phyloP scores from a whole-genome alignment of 2,113 vertebrate genomes.

The Raja brachyura region DNA sequence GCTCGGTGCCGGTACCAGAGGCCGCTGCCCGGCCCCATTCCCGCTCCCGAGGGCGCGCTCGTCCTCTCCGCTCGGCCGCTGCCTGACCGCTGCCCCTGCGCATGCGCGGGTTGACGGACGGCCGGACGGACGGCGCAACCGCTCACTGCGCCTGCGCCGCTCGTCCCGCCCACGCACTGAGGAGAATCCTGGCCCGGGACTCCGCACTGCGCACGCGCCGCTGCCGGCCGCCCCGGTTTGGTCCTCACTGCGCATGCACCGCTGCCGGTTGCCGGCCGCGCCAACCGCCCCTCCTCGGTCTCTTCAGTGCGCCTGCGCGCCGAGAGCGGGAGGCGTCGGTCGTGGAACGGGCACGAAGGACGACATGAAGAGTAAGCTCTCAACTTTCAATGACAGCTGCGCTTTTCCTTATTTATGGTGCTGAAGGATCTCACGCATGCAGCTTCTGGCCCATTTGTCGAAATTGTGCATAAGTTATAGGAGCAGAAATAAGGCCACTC shows the following conservation, averaged over 20 bases:
- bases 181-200: background rate
- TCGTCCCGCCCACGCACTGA: too few species aligned
- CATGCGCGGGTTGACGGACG: background rate
- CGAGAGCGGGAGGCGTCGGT: background rate
- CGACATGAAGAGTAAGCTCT: background rate
- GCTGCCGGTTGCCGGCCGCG: too few species aligned
- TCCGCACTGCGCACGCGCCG: background rate
- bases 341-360: background rate
- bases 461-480: too few species aligned
- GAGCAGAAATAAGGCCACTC: too few species aligned
- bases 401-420: background rate
- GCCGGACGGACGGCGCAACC: background rate
- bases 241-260: background rate
- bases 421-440: background rate
- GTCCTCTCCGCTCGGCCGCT: background rate
- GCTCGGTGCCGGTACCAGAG: background rate
- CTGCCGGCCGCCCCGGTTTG: too few species aligned
- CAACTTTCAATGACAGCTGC: background rate
- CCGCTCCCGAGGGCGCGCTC: background rate
- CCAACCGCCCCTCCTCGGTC: too few species aligned
- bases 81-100: background rate
- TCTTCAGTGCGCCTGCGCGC: background rate
- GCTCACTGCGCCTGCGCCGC: background rate
- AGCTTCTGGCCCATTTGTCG: background rate
- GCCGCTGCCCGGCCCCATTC: constrained; percentile 18